phyloP scores from a whole-genome alignment of 2,888 invertebrate genomes.

The Spodoptera exigua region DNA sequence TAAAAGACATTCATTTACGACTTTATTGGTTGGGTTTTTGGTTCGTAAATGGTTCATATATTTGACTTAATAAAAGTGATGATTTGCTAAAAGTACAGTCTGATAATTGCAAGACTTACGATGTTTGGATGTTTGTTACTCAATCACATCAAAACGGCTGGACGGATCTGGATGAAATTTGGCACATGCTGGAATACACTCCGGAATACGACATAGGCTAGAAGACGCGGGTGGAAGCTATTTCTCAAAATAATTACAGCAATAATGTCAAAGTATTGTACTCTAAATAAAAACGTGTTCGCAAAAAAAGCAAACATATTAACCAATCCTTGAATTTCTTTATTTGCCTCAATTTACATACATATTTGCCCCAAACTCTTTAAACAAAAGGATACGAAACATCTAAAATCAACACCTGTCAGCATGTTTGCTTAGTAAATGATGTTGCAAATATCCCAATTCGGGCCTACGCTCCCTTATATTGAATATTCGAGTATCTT shows the following conservation, averaged over 20 bases:
- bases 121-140: too few species aligned
- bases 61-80: too few species aligned
- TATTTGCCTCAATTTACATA: conserved; percentile 72
- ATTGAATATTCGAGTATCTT: conserved; percentile 62
- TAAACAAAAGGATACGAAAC: conserved; percentile 72
- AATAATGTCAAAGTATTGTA: too few species aligned
- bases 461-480: conserved; percentile 53
- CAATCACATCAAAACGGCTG: too few species aligned
- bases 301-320: conserved; percentile 19
- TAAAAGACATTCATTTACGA: conserved; percentile 23
- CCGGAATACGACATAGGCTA: too few species aligned
- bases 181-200: too few species aligned
- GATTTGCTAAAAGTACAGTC: too few species aligned
- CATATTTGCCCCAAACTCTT: conserved; percentile 68
- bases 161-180: too few species aligned
- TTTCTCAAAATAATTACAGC: too few species aligned
- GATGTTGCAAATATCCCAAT: conserved; percentile 68
- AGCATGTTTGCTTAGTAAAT: conserved; percentile 76
- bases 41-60: too few species aligned
- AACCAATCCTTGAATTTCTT: conserved; percentile 16
- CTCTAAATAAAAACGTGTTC: conserved; percentile 1
- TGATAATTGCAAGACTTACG: too few species aligned
- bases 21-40: neutral
- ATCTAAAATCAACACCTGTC: conserved; percentile 78
- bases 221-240: too few species aligned